phyloP scores from a whole-genome alignment of 2,113 vertebrate species.

The Capreolus pygargus region DNA sequence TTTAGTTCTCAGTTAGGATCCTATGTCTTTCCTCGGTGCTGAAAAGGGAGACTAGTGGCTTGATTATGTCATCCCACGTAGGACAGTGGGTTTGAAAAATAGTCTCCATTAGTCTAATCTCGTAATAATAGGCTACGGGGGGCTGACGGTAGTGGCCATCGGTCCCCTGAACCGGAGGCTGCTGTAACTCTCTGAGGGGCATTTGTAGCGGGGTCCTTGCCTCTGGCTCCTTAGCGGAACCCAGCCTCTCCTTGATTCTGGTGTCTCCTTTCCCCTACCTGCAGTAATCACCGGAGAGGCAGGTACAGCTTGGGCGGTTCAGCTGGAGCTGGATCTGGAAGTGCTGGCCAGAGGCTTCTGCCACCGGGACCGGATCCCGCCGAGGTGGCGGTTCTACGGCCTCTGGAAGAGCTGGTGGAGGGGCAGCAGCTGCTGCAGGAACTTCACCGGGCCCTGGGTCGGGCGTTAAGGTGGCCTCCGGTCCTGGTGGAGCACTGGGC shows the following conservation, averaged over 20 bases:
- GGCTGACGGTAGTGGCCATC: neutral
- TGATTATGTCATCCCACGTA: neutral
- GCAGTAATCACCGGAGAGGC: neutral
- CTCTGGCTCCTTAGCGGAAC: neutral
- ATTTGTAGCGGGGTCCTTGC: neutral
- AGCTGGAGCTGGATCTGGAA: neutral
- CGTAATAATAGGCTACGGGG: neutral
- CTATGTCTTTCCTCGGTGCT: neutral
- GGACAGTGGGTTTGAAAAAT: neutral
- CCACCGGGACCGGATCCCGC: neutral
- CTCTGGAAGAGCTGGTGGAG: neutral
- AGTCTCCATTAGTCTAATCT: neutral
- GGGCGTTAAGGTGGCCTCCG: neutral
- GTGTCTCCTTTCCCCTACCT: neutral
- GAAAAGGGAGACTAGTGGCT: neutral
- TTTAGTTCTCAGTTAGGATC: neutral
- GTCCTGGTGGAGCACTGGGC: neutral
- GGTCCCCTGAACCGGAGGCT: neutral
- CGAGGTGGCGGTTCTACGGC: accelerated
- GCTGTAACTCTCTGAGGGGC: neutral
- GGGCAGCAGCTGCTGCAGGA: neutral
- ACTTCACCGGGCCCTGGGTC: neutral
- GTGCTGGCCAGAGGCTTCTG: neutral
- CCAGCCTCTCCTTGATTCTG: neutral
- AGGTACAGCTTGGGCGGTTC: neutral